Evolutionary conservation across 1,140 invertebrate genomes (phyloP).

Genomic region (Nasonia giraulti): DNA sequence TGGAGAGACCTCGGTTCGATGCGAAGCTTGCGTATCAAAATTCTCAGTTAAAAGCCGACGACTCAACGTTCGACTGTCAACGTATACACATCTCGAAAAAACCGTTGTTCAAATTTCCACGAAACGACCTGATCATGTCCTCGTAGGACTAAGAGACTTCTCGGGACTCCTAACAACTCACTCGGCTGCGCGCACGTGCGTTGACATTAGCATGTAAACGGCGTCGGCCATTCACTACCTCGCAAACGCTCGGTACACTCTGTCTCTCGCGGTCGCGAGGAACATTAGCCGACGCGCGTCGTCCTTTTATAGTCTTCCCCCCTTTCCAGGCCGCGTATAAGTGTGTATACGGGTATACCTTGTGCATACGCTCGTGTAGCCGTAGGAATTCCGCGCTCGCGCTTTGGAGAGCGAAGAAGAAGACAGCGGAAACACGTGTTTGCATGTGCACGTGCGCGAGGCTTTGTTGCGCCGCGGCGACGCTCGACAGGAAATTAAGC

Average conservation of each 20-base stretch:
- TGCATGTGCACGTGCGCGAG: not conserved
- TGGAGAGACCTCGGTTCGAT: too few relatives aligned
- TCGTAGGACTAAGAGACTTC: not conserved
- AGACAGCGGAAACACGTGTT: not conserved
- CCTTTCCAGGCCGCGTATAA: not conserved
- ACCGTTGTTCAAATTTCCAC: not conserved
- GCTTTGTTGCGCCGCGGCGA: not conserved
- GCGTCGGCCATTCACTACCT: not conserved
- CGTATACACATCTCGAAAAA: too few relatives aligned
- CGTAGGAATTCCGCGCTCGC: slow-evolving; percentile 24
- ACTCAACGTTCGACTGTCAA: too few relatives aligned
- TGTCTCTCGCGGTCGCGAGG: not conserved
- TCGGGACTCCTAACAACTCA: not conserved
- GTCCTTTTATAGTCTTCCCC: slow-evolving; percentile 21
- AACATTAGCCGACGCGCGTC: slow-evolving; percentile 13
- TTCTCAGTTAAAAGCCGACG: too few relatives aligned
- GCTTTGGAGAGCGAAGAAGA: not conserved
- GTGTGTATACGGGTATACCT: too few relatives aligned
- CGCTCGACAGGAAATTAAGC: not conserved
- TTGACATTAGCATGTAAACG: slow-evolving; percentile 30
- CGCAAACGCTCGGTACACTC: not conserved
- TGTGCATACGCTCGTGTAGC: not conserved
- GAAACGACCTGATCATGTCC: not conserved
- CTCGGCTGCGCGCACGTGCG: not conserved
- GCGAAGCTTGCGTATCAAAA: too few relatives aligned